phyloP scores from a whole-genome alignment of 2,888 invertebrate genomes.

The Anodontia alba region DNA sequence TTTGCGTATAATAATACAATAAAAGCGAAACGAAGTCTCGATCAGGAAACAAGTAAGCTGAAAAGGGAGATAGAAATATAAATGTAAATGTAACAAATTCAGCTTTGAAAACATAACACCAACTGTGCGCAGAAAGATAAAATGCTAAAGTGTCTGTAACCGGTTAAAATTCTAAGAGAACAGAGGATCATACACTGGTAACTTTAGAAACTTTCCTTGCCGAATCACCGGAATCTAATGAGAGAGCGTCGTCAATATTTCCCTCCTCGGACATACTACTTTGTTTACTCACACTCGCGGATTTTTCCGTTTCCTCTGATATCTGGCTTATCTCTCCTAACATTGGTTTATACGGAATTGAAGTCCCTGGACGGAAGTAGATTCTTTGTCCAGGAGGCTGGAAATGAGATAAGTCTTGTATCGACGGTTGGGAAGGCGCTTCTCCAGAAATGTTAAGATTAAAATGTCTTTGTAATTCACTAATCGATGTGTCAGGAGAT shows the following conservation, averaged over 20 bases:
- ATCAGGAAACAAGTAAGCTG: no score
- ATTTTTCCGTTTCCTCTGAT: constrained; percentile 55
- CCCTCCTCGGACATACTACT: constrained; percentile 63
- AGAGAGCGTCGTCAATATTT: constrained; percentile 61
- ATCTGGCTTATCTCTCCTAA: constrained; percentile 58
- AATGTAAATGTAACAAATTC: no score
- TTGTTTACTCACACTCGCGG: constrained; percentile 65
- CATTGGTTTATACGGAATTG: constrained; percentile 52
- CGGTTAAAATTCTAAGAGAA: neutral
- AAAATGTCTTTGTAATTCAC: constrained; percentile 2
- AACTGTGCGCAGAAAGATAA: no score
- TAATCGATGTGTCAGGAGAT: neutral
- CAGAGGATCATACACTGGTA: constrained; percentile 65
- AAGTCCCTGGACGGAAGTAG: constrained; percentile 49
- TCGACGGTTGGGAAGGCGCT: neutral
- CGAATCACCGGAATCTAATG: constrained; percentile 68
- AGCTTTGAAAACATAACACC: no score
- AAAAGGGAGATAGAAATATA: no score
- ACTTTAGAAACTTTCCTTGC: constrained; percentile 63
- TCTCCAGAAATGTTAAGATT: neutral
- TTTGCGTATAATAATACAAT: no score
- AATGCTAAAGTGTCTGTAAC: no score
- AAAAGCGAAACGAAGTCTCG: no score
- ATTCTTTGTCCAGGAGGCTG: constrained; percentile 5
- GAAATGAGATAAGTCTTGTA: neutral